phyloP scores from a whole-genome alignment of 2,113 vertebrate genomes.

The Brachionichthys hirsutus region DNA sequence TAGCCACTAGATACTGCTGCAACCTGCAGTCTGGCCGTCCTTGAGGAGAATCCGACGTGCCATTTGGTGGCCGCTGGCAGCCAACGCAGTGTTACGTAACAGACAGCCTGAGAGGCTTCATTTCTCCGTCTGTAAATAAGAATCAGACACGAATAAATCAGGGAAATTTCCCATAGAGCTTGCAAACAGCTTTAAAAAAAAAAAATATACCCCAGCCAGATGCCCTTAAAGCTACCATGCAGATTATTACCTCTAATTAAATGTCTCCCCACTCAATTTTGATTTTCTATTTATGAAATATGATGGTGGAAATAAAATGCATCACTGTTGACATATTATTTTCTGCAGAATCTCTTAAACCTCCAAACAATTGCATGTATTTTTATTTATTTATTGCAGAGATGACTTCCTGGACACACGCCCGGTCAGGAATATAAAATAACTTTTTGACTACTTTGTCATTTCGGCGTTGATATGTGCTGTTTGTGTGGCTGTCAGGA shows the following conservation, averaged over 20 bases:
- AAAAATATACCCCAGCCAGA: too few species aligned
- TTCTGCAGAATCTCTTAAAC: conserved; percentile 33
- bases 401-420: conserved; percentile 11
- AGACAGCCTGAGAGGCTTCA: conserved; percentile 14
- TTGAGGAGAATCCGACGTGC: conserved; percentile 17
- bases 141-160: neutral
- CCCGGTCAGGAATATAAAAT: conserved; percentile 5
- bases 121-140: conserved; percentile 30
- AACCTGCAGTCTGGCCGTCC: conserved; percentile 41
- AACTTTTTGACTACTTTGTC: neutral
- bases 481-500: neutral
- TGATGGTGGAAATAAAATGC: too few species aligned
- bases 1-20: conserved; percentile 64
- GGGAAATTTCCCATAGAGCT: neutral
- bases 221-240: too few species aligned
- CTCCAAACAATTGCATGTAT: conserved; percentile 44
- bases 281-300: neutral
- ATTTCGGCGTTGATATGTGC: neutral
- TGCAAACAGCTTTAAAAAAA: neutral
- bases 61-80: conserved; percentile 9
- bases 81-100: conserved; percentile 10
- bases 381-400: conserved; percentile 23
- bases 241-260: conserved; percentile 5
- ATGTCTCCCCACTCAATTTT: neutral
- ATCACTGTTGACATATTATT: conserved; percentile 6